These are phyloP conservation scores for Genyomyrus donnyi DNA, from an alignment of 2,113 vertebrate genomes.

Conservation along the genomic window DNA sequence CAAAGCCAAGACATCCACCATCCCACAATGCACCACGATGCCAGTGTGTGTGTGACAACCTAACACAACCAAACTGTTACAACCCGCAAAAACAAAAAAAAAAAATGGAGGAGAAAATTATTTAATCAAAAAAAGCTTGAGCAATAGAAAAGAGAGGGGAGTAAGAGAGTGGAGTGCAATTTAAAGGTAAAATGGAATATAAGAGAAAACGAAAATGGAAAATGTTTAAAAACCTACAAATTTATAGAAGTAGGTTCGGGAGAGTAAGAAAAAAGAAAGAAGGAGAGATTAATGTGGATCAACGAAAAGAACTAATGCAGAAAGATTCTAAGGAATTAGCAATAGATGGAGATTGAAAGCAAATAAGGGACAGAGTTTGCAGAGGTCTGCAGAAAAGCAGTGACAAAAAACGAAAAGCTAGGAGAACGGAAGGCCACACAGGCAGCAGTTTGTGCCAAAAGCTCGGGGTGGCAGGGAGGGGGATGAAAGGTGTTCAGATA, in stretches of 20 bases:
- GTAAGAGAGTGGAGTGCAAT: slow-evolving; percentile 19
- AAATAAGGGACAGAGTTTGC: slow-evolving; percentile 12
- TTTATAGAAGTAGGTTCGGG: slow-evolving; percentile 5
- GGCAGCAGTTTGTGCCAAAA: slow-evolving; percentile 48
- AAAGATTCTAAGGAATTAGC: slow-evolving; percentile 43
- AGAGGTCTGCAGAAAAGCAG: slow-evolving; percentile 46
- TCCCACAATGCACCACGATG: slow-evolving; percentile 74
- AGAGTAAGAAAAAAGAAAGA: slow-evolving; percentile 15
- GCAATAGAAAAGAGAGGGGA: slow-evolving; percentile 36
- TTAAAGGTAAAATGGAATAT: slow-evolving; percentile 16
- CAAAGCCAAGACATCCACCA: slow-evolving; percentile 61
- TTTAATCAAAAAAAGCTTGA: slow-evolving; percentile 35
- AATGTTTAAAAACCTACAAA: slow-evolving; percentile 18
- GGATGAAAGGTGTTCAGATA: slow-evolving; percentile 41
- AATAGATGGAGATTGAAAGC: slow-evolving; percentile 36
- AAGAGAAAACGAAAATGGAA: slow-evolving; percentile 20
- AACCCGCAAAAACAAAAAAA: slow-evolving; percentile 33
- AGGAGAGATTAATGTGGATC: slow-evolving; percentile 12
- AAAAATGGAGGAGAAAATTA: slow-evolving; percentile 20
- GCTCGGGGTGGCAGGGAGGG: slow-evolving; percentile 35
- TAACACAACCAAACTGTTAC: slow-evolving; percentile 46
- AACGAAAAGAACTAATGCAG: slow-evolving; percentile 35
- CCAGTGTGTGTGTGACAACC: slow-evolving; percentile 48
- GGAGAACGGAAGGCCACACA: slow-evolving; percentile 26
- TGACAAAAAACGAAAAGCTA: slow-evolving; percentile 28